Evolutionary conservation across 2,888 invertebrate species (phyloP).

Genomic region (Lycocerus yunnanus): DNA sequence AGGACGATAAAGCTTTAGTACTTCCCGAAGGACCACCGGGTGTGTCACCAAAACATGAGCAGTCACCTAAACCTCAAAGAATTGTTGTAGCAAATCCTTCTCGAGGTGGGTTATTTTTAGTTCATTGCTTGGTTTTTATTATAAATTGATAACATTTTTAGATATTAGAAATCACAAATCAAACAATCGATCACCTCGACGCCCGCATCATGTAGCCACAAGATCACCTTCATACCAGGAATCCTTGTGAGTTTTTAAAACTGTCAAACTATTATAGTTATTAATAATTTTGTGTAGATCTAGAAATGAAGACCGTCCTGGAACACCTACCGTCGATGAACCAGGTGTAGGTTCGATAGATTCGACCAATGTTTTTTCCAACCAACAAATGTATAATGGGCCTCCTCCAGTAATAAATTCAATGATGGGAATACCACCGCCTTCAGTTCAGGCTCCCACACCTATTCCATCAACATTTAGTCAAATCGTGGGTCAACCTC

Average conservation of each 20-base stretch:
- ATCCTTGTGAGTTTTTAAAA: constrained; percentile 10
- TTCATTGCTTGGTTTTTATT: background rate
- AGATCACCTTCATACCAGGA: constrained; percentile 30
- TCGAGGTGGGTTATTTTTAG: constrained; percentile 11
- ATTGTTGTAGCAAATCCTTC: constrained; percentile 24
- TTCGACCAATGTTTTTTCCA: constrained; percentile 10
- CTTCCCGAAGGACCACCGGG: constrained; percentile 51
- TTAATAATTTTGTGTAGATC: constrained; percentile 17
- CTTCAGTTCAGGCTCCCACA: constrained; percentile 45
- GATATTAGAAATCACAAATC: constrained; percentile 1
- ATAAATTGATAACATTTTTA: background rate
- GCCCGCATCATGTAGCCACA: constrained; percentile 19
- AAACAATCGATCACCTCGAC: constrained; percentile 33
- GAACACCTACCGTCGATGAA: constrained; percentile 75
- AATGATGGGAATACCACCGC: constrained; percentile 42
- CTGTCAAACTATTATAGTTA: background rate
- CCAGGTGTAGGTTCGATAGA: constrained; percentile 42
- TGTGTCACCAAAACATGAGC: constrained; percentile 46
- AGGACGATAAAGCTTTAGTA: constrained; percentile 22
- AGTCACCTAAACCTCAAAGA: constrained; percentile 41
- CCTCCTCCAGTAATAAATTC: constrained; percentile 43
- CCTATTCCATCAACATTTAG: constrained; percentile 37
- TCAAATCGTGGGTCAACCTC: constrained; percentile 9
- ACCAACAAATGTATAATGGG: constrained; percentile 35
- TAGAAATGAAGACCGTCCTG: constrained; percentile 65